Base-by-base conservation (phyloP, 1,140 invertebrate genomes). In the Sarcophaga peregrina region DNA sequence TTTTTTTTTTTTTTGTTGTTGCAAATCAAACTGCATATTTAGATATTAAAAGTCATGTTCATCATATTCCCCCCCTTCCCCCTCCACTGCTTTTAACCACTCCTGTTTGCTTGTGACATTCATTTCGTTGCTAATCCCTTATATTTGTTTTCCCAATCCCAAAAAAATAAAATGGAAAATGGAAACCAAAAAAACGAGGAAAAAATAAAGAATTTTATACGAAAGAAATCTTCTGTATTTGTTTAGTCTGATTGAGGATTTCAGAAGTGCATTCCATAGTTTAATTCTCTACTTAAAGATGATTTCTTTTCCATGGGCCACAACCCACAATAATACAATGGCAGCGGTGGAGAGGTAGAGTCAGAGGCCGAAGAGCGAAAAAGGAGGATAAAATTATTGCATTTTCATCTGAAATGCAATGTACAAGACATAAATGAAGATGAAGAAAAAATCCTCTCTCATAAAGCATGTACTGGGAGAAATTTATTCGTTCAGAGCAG, bases 231-330 rank as follows among this genome's bases (percentile, higher is more conserved):
- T 37, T 62, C 15, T 58, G 13, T 78, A 78, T 78, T 78, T 78
- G 75, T 78, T 78, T 78, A 78, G 75, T 78, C 75, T 78, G 75
- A 78, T 78, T 78, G 75, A 78, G 75, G 75, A 78, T 78, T 78
- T 78, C 37, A 78, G 47, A 78, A 78, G 75, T 78, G 75, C 75
- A 78, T 50, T 78, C 75, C 50, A 78, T 78, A 78, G 75, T 78
- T 78, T 78, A 37, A 37, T 37, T 37, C 25, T 37, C 25, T 37
- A 78, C 75, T 78, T 78, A 78, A 78, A 78, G 75, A 78, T 78
- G 50, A n/a, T 78, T 78, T 48, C 74, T 25, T 76, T n/a, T 47
- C 7, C 13, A 48, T 3, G 15, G 48, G 25, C 25, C 25, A 37
- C 1, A 37, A n/a, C n/a, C n/a, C 25, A 4, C 25, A 37, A 37